Conservation (phyloP, 2,888 invertebrate genomes). For the Galerucella pusilla region DNA sequence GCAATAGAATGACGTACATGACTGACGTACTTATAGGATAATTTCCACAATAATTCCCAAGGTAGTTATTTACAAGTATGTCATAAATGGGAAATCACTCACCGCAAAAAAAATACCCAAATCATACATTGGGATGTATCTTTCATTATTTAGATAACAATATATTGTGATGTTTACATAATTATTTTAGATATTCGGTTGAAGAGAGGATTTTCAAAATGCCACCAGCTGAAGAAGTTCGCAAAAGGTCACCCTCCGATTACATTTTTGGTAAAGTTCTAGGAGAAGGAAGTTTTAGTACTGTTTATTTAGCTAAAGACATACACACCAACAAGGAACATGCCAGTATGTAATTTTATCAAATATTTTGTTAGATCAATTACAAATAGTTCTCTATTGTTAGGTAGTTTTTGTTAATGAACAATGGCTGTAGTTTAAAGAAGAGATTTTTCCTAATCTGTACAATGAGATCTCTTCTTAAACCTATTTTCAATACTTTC, state of each 20-base stretch:
- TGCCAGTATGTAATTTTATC: constrained; percentile 81
- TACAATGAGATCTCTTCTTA: background rate
- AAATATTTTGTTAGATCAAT: background rate
- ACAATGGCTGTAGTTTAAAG: too few species aligned
- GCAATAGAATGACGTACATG: constrained; percentile 30
- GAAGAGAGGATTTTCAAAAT: constrained; percentile 45
- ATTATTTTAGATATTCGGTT: constrained; percentile 7
- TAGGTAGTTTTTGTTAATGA: too few species aligned
- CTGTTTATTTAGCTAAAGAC: constrained; percentile 94
- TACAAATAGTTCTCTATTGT: background rate
- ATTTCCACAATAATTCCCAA: constrained; percentile 16
- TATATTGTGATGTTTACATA: background rate
- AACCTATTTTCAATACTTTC: background rate
- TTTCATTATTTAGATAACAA: background rate
- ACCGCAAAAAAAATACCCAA: constrained; percentile 17
- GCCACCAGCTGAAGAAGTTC: constrained; percentile 63
- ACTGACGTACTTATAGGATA: constrained; percentile 30
- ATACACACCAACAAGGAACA: constrained; percentile 89
- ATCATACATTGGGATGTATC: background rate
- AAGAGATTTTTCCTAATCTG: too few species aligned
- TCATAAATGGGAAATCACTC: constrained; percentile 24
- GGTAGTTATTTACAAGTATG: constrained; percentile 36
- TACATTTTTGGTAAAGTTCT: constrained; percentile 95
- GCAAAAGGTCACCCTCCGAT: constrained; percentile 84
- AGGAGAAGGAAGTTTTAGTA: constrained; percentile 98